Base-by-base conservation (phyloP, 1,140 invertebrate genomes). In the Oscheius sp. region DNA sequence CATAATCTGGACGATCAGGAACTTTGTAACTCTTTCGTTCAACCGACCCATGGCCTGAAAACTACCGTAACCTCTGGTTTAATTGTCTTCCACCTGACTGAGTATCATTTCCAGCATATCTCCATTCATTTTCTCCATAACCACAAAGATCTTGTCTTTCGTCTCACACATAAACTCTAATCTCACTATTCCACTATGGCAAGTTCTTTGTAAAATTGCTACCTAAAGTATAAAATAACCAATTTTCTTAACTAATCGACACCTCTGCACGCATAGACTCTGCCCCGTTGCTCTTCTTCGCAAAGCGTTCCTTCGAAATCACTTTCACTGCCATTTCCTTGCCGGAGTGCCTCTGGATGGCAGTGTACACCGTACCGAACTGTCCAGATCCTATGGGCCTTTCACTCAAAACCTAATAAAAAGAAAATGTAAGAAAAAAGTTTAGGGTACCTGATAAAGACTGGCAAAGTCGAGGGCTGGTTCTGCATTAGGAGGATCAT, bases 61-160 rank as follows among this genome's bases (percentile, higher is more conserved):
- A 1, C 20, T 32, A 68, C 1, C 38, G n/a, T n/a, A n/a, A n/a
- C n/a, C n/a, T n/a, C n/a, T n/a, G 10, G 13, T 32, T 46, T n/a
- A 26, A 64, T 64, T 68, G 18, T 42, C 18, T 15, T 0, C 1
- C 18, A 68, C 63, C 45, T 36, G 61, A 69, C 82, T 94, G 10
- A 99, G 86, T 82, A 99, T 99, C 95, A 99, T 98, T 87, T 99
- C 97, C 55, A 99, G 87, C 97, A 99, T 99, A 85, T 99, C 97
- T 0, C 95, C 88, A 74, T 88, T 87, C 78, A 89, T 79, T 77
- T 89, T 89, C 82, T 89, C 89, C 88, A 89, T 89, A 1, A 89
- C 88, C 31, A 89, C 88, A 85, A 88, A 89, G 55, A 89, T 89
- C 65, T 94, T 88, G 84, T 98, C 95, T 0, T 92, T 90, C 0